These are phyloP conservation scores for Blennius ocellaris DNA, from an alignment of 2,113 vertebrate species.

Conservation along the genomic window DNA sequence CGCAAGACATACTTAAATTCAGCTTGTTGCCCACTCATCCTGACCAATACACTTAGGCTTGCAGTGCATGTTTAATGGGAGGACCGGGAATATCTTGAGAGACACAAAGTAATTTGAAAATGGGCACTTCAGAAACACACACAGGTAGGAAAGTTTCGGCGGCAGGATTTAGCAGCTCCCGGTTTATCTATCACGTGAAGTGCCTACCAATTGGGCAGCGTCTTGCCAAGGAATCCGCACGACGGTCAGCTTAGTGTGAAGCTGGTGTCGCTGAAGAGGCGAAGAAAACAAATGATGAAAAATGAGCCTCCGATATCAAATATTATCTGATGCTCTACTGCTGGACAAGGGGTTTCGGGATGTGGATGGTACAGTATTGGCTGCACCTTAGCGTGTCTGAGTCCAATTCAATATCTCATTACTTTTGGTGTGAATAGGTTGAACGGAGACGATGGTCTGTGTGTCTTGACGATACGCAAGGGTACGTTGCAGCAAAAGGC, in stretches of 20 bases:
- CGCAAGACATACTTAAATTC: slow-evolving; percentile 73
- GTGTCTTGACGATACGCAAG: slow-evolving; percentile 70
- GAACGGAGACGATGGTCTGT: slow-evolving; percentile 64
- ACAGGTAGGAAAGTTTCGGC: slow-evolving; percentile 51
- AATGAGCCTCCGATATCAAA: slow-evolving; percentile 58
- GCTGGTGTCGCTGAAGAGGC: slow-evolving; percentile 29
- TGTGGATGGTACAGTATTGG: slow-evolving; percentile 41
- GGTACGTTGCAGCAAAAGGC: slow-evolving; percentile 73
- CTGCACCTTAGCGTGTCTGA: slow-evolving; percentile 39
- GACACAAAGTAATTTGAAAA: slow-evolving; percentile 58
- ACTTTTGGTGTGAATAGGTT: slow-evolving; percentile 75
- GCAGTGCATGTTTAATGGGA: slow-evolving; percentile 79
- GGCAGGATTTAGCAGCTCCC: slow-evolving; percentile 24
- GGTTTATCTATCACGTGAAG: slow-evolving; percentile 57
- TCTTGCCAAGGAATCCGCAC: slow-evolving; percentile 3
- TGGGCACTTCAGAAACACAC: slow-evolving; percentile 38
- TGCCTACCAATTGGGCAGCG: slow-evolving; percentile 34
- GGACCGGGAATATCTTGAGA: slow-evolving; percentile 67
- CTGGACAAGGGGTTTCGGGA: slow-evolving; percentile 18
- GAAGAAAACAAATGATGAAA: slow-evolving; percentile 60
- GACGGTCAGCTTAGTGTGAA: slow-evolving; percentile 11
- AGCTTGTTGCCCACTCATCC: slow-evolving; percentile 61
- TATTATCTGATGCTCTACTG: slow-evolving; percentile 50
- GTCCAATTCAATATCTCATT: slow-evolving; percentile 81
- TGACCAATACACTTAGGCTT: slow-evolving; percentile 71